Percentiles rank a stretch among this genome's conserved stretches.
Conservation (phyloP, 2,113 vertebrate species). For the Bothrops jararaca region DNA sequence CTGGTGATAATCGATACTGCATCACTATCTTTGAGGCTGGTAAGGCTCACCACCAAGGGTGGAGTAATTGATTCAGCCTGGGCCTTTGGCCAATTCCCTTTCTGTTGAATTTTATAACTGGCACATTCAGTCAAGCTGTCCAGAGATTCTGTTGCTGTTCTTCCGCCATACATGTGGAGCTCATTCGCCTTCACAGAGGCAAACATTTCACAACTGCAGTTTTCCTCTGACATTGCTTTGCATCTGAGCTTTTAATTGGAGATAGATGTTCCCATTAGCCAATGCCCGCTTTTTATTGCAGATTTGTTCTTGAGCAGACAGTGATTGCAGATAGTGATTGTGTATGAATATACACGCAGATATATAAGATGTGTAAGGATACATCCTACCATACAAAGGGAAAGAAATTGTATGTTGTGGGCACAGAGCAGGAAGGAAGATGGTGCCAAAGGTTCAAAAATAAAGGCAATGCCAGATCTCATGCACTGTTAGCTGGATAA, state of each 20-base stretch:
- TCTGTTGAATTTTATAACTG: conserved; percentile 6
- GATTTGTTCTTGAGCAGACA: not conserved
- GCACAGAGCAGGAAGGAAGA: not conserved
- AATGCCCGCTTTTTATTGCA: not conserved
- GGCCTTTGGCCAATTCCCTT: conserved; percentile 20
- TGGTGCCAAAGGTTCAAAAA: not conserved
- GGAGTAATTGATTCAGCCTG: conserved; percentile 13
- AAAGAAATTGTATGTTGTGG: not conserved
- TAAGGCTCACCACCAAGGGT: conserved; percentile 18
- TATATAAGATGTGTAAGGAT: not conserved
- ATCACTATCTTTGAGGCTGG: conserved; percentile 21
- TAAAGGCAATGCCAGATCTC: not conserved
- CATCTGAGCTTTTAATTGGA: not conserved
- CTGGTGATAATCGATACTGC: conserved; percentile 9
- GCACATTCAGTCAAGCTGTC: not conserved
- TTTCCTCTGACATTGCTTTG: rapidly evolving
- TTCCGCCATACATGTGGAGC: not conserved
- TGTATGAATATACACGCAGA: not conserved
- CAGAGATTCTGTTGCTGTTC: not conserved
- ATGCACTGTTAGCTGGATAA: not conserved
- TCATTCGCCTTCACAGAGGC: not conserved
- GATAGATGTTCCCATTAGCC: not conserved
- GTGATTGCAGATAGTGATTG: not conserved
- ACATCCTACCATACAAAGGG: not conserved
- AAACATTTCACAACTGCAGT: not conserved